Conservation (phyloP, 2,888 invertebrate species). For the Cylindroiulus punctatus region DNA sequence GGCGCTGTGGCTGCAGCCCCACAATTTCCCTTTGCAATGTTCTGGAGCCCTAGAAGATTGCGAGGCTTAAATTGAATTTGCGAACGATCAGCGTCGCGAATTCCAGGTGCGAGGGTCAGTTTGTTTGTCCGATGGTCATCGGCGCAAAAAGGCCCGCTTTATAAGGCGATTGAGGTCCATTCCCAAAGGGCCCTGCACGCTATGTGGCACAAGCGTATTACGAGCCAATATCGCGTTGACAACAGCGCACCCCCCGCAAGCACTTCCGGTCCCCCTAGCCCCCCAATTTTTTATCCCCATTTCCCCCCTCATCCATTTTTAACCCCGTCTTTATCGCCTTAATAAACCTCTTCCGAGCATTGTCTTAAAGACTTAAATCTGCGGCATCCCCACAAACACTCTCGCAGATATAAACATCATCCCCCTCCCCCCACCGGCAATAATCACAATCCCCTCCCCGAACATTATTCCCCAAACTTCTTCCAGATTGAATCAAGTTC, state of each 20-base stretch:
- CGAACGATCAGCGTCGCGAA: slow-evolving; percentile 19
- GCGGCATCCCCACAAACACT: slow-evolving; percentile 33
- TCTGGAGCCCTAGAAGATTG: not conserved
- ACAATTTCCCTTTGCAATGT: not conserved
- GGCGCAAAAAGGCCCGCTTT: not conserved
- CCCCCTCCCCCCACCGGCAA: not conserved
- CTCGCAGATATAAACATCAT: not conserved
- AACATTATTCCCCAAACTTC: not conserved
- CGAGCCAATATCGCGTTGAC: not conserved
- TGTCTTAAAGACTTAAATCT: slow-evolving; percentile 29
- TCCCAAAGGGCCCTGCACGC: not conserved
- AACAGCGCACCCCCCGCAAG: not conserved
- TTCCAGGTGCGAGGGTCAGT: not conserved
- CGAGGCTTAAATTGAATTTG: not conserved
- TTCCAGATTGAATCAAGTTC: slow-evolving; percentile 16
- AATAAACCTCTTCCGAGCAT: slow-evolving; percentile 37
- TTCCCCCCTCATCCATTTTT: not conserved
- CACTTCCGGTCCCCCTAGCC: not conserved
- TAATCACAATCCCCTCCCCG: slow-evolving; percentile 25
- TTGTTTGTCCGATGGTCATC: slow-evolving; percentile 33
- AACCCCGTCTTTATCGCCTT: slow-evolving; percentile 34
- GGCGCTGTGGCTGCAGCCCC: not conserved
- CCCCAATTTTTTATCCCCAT: not conserved
- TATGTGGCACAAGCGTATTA: not conserved
- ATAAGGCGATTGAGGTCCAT: not conserved